Evolutionary conservation across 1,140 invertebrate genomes (phyloP).

Genomic region (Aphidius ervi): DNA sequence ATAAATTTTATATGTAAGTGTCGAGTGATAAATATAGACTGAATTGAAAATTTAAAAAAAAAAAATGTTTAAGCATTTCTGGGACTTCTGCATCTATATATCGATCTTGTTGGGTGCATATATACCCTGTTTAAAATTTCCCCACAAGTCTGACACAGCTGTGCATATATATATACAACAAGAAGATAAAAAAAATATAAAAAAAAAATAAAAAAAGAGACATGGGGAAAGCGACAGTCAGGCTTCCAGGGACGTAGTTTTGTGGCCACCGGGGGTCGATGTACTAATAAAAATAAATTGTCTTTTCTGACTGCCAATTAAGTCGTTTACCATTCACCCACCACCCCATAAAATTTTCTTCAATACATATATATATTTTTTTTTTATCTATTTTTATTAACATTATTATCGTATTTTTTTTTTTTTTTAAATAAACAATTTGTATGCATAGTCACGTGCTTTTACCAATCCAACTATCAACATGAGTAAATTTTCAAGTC

Average conservation of each 20-base stretch:
- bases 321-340: conserved; percentile 28
- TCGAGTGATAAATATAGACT: neutral
- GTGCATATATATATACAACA: neutral
- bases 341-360: neutral
- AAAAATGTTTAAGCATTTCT: neutral
- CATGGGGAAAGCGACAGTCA: too few relatives aligned
- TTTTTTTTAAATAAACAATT: conserved; percentile 19
- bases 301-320: conserved; percentile 32
- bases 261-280: conserved; percentile 3
- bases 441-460: conserved; percentile 20
- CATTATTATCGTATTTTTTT: conserved; percentile 12
- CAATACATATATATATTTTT: conserved; percentile 13
- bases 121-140: neutral
- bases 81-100: conserved; percentile 11
- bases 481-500: neutral
- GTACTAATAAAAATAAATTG: conserved; percentile 41
- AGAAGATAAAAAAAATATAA: too few relatives aligned
- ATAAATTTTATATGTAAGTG: too few relatives aligned
- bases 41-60: conserved; percentile 1
- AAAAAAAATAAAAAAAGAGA: too few relatives aligned
- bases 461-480: neutral
- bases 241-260: too few relatives aligned
- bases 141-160: neutral
- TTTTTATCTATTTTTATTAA: neutral
- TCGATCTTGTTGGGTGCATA: conserved; percentile 3